These are phyloP conservation scores for Harmothoe impar DNA, from an alignment of 2,888 invertebrate genomes.

Conservation along the genomic window DNA sequence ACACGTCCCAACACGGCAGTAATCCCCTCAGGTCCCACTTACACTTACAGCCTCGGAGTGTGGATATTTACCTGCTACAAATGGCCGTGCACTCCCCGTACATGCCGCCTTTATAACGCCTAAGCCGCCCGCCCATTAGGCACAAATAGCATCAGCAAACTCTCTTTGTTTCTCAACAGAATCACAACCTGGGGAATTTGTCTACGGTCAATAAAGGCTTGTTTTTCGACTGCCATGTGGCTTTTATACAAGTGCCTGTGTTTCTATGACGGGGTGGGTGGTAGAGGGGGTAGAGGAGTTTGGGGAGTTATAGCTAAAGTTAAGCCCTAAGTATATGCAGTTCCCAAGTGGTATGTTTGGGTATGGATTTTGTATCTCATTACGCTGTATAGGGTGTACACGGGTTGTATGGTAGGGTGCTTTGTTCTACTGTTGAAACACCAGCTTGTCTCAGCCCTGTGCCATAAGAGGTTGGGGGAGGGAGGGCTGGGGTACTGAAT, in stretches of 20 bases:
- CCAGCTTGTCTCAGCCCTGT: no score
- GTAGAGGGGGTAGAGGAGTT: neutral
- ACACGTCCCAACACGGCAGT: no score
- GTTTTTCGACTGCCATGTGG: neutral
- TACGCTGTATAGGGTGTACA: neutral
- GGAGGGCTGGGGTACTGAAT: no score
- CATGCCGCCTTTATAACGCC: no score
- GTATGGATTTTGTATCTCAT: slow-evolving; percentile 18
- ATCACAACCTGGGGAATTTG: neutral
- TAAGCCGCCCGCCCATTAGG: neutral
- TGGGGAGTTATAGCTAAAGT: neutral
- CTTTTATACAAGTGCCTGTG: neutral
- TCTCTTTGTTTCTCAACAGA: neutral
- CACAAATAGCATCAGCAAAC: neutral
- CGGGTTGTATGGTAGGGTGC: no score
- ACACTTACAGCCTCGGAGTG: no score
- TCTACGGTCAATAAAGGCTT: neutral
- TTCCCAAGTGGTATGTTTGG: slow-evolving; percentile 12
- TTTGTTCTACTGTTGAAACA: no score
- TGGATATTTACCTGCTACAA: no score
- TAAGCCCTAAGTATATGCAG: neutral
- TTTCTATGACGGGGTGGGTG: neutral
- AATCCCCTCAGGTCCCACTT: no score
- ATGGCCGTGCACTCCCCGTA: no score
- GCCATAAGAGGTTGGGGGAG: no score